Evolutionary conservation across 2,797 vertebrate species (phyloP).

Genomic region (Pterois miles): DNA sequence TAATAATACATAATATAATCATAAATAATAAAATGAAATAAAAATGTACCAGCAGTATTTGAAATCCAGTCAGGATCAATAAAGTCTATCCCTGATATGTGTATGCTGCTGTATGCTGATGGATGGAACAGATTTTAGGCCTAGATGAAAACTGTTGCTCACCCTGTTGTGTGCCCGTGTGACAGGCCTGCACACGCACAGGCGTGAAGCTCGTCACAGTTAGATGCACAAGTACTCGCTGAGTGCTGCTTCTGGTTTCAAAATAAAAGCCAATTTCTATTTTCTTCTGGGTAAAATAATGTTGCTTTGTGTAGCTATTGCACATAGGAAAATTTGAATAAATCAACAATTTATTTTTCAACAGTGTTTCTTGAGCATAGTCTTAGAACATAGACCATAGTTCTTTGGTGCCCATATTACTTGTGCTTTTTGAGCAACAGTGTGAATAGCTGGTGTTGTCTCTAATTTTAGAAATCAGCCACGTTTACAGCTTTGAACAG

Average conservation of each 20-base stretch:
- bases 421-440: not conserved
- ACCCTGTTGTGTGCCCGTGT: not conserved
- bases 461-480: conserved; percentile 17
- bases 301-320: not conserved
- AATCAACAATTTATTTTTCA: not conserved
- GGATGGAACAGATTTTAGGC: not conserved
- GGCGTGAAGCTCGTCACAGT: not conserved
- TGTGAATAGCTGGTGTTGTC: conserved; percentile 9
- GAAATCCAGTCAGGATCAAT: not conserved
- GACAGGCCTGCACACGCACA: not conserved
- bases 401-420: not conserved
- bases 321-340: not conserved
- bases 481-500: not conserved
- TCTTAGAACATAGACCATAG: not conserved
- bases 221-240: too few species aligned
- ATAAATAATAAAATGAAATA: too few species aligned
- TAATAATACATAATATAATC: too few species aligned
- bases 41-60: too few species aligned
- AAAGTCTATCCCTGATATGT: not conserved
- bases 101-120: not conserved
- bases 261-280: conserved; percentile 7
- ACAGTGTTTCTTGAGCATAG: not conserved
- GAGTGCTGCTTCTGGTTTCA: not conserved
- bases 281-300: not conserved
- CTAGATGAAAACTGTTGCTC: not conserved